These are phyloP conservation scores for Microplitis mediator DNA, from an alignment of 1,140 invertebrate genomes.

Conservation along the genomic window DNA sequence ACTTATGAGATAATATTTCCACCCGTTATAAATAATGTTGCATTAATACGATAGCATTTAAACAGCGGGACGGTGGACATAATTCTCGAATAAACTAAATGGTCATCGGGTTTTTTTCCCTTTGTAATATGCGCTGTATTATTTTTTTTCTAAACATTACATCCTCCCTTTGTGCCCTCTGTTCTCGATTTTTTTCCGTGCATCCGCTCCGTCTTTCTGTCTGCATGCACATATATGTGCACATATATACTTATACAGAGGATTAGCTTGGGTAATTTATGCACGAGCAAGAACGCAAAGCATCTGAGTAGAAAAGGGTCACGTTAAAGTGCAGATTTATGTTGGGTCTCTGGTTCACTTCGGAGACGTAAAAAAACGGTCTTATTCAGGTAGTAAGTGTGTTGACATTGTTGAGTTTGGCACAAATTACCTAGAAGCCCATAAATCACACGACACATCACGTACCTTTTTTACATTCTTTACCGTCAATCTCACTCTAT, in stretches of 20 bases:
- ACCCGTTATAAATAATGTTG: too few relatives aligned
- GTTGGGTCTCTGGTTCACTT: not conserved
- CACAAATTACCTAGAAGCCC: conserved; percentile 22
- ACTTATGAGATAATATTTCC: too few relatives aligned
- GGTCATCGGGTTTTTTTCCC: too few relatives aligned
- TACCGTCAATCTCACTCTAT: not conserved
- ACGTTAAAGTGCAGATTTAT: conserved; percentile 26
- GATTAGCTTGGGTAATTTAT: not conserved
- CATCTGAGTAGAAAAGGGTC: not conserved
- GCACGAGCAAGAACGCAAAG: not conserved
- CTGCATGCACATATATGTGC: not conserved
- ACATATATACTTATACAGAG: not conserved
- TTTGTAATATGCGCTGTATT: too few relatives aligned
- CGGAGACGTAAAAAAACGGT: conserved; percentile 2
- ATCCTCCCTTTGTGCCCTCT: not conserved
- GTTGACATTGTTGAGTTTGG: conserved; percentile 15
- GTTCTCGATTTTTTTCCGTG: not conserved
- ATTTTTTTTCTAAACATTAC: not conserved
- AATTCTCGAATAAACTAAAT: too few relatives aligned
- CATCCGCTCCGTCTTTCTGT: not conserved
- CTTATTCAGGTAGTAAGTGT: conserved; percentile 19
- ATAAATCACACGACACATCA: conserved; percentile 17
- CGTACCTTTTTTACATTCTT: conserved; percentile 5
- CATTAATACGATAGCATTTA: not conserved
- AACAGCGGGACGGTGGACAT: too few relatives aligned